Conservation (phyloP, 2,797 vertebrate species). For the Etheostoma perlongum region DNA sequence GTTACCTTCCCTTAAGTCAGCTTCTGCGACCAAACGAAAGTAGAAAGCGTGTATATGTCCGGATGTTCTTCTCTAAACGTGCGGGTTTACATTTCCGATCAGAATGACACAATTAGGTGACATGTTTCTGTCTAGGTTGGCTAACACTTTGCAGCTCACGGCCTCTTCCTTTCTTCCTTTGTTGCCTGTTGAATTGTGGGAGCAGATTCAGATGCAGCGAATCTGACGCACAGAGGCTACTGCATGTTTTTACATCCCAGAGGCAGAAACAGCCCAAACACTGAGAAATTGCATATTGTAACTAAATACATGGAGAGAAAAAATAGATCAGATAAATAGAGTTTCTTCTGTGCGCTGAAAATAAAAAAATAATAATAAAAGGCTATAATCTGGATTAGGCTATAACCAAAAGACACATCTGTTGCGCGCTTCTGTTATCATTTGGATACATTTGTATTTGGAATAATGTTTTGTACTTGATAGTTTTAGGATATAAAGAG, state of each 20-base stretch:
- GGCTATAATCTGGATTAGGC: not conserved
- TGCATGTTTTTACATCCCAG: slow-evolving; percentile 40
- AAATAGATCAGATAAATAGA: not conserved
- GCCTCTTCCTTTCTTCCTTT: slow-evolving; percentile 85
- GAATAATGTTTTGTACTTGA: not conserved
- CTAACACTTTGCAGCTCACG: slow-evolving; percentile 77
- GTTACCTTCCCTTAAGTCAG: slow-evolving; percentile 41
- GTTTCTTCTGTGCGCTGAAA: not conserved
- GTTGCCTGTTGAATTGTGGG: slow-evolving; percentile 89
- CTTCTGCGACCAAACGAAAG: slow-evolving; percentile 6
- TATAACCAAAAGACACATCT: not conserved
- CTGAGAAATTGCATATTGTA: not conserved
- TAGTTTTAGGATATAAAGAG: not conserved
- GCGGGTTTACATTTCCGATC: not conserved
- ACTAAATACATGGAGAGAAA: not conserved
- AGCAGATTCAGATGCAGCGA: slow-evolving; percentile 70
- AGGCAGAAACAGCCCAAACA: slow-evolving; percentile 14
- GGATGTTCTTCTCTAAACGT: slow-evolving; percentile 27
- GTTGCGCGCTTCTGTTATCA: not conserved
- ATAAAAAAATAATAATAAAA: not conserved
- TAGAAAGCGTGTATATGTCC: not conserved
- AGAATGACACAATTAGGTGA: slow-evolving; percentile 46
- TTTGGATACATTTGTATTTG: not conserved
- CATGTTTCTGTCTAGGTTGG: slow-evolving; percentile 60
- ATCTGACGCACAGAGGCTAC: slow-evolving; percentile 58